Percentiles rank a stretch among this genome's conserved stretches.
These are phyloP conservation scores for Trinectes maculatus DNA, from an alignment of 2,113 vertebrate genomes.

Conservation along the genomic window DNA sequence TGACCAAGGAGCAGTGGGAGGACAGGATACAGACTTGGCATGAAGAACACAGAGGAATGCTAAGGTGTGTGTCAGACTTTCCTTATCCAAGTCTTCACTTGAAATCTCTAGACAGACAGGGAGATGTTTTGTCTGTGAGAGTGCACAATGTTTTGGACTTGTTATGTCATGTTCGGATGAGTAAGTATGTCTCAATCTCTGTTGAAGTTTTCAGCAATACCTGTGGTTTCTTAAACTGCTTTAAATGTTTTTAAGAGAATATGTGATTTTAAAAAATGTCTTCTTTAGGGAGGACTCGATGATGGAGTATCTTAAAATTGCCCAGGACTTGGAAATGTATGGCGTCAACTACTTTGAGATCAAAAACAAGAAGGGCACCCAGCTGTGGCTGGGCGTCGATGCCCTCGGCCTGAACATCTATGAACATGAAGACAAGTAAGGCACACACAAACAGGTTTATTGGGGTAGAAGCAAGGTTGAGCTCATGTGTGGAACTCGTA, in stretches of 20 bases:
- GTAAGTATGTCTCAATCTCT: not conserved
- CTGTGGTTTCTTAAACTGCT: no score
- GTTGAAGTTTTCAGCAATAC: no score
- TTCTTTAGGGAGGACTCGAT: constrained; percentile 92
- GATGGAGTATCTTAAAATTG: constrained; percentile 99
- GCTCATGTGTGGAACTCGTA: no score
- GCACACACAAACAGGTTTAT: not conserved
- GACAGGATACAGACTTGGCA: constrained; percentile 99
- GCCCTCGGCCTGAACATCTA: constrained; percentile 98
- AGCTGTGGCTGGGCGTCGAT: constrained; percentile 96
- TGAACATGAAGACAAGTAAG: constrained; percentile 97
- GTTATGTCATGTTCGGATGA: not conserved
- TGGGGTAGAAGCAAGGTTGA: no score
- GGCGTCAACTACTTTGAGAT: constrained; percentile 99
- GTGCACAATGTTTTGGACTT: constrained; percentile 19
- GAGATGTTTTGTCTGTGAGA: no score
- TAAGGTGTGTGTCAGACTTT: constrained; percentile 82
- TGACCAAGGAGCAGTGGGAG: constrained; percentile 99
- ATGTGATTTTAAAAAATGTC: no score
- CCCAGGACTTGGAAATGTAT: constrained; percentile 98
- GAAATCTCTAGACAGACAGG: not conserved
- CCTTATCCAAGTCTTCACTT: not conserved
- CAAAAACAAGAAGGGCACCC: constrained; percentile 98
- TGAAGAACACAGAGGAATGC: constrained; percentile 95
- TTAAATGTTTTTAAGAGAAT: no score